Conservation (phyloP, 2,113 vertebrate species). For the Gallinago jamesoni region DNA sequence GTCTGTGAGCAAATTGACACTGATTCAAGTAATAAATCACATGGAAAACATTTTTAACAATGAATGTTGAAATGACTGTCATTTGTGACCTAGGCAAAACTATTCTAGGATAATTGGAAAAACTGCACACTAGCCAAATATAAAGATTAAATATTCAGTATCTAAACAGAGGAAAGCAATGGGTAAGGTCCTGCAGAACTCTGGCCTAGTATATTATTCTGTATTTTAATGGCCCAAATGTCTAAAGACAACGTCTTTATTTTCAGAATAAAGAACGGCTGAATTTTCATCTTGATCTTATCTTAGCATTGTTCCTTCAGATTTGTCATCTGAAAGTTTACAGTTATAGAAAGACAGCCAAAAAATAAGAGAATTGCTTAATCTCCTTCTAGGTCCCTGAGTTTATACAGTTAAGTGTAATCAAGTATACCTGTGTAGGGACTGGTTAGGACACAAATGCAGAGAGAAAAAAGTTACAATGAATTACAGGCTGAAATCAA, state of each 20-base stretch:
- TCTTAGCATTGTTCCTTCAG: neutral
- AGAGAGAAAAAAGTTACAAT: neutral
- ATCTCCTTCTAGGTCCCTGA: neutral
- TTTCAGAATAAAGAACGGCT: neutral
- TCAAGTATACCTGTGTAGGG: neutral
- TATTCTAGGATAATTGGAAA: neutral
- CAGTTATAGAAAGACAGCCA: neutral
- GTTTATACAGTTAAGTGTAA: neutral
- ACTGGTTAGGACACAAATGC: neutral
- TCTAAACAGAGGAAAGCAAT: neutral
- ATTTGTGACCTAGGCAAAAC: neutral
- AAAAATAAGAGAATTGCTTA: neutral
- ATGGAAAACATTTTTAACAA: neutral
- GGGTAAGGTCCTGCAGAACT: neutral
- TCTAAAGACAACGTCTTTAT: neutral
- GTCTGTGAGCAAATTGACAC: neutral
- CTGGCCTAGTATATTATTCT: neutral
- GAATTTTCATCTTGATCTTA: neutral
- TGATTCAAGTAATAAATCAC: neutral
- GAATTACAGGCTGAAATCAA: neutral
- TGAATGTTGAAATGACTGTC: neutral
- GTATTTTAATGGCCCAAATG: neutral
- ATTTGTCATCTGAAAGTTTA: neutral
- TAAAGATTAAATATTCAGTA: neutral
- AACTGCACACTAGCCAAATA: neutral